phyloP scores from a whole-genome alignment of 2,888 invertebrate genomes.

The Diplolepis rosae region DNA sequence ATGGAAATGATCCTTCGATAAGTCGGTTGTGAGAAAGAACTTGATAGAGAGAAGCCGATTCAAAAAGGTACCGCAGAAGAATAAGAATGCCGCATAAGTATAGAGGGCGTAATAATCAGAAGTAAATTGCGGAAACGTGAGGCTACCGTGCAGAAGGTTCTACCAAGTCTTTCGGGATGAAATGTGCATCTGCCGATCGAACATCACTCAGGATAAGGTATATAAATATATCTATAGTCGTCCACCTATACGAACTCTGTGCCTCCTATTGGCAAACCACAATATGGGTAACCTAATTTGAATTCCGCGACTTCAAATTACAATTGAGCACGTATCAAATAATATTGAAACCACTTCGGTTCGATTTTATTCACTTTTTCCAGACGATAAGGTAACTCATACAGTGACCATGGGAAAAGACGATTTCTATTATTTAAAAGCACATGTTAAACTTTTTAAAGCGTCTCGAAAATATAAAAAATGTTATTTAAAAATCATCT shows the following conservation, averaged over 20 bases:
- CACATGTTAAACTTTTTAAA: not conserved
- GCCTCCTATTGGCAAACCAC: constrained; percentile 31
- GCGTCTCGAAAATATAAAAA: not conserved
- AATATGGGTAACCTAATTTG: constrained; percentile 57
- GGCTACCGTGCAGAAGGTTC: constrained; percentile 69
- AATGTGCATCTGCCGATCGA: constrained; percentile 10
- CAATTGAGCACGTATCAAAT: constrained; percentile 73
- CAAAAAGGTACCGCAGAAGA: constrained; percentile 37
- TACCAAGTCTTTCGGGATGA: constrained; percentile 15
- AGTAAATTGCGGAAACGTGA: constrained; percentile 73
- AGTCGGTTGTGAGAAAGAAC: constrained; percentile 12
- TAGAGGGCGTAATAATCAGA: constrained; percentile 72
- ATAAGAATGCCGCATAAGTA: constrained; percentile 63
- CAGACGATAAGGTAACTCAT: constrained; percentile 51
- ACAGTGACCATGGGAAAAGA: not conserved
- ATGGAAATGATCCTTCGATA: constrained; percentile 29
- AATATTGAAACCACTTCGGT: constrained; percentile 70
- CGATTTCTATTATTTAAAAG: not conserved
- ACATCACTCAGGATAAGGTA: not conserved
- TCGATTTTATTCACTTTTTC: constrained; percentile 68
- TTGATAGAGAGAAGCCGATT: constrained; percentile 11
- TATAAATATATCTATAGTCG: constrained; percentile 23
- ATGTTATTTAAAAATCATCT: too few species aligned
- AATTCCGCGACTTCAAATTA: constrained; percentile 48
- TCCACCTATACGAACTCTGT: constrained; percentile 15